Percentiles rank a stretch among this genome's conserved stretches.
These are phyloP conservation scores for Sinhomidia bicolor DNA, from an alignment of 2,888 invertebrate species.

Conservation along the genomic window DNA sequence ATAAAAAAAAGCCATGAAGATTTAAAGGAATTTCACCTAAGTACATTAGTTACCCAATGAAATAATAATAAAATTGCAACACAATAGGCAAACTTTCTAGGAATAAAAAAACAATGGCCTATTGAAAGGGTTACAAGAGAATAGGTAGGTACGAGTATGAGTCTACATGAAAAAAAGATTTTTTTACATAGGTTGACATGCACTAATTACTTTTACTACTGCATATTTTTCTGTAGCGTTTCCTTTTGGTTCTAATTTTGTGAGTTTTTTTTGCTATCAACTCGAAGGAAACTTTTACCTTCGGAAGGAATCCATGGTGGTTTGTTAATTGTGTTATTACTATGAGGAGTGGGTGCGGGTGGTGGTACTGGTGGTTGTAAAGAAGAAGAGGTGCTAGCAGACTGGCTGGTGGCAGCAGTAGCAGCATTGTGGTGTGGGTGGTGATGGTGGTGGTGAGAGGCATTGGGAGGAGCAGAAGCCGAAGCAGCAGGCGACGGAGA, in stretches of 20 bases:
- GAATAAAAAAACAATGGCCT: not conserved
- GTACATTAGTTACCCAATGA: not conserved
- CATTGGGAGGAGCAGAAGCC: constrained; percentile 57
- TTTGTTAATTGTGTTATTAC: constrained; percentile 75
- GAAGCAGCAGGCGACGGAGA: constrained; percentile 77
- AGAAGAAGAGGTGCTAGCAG: constrained; percentile 83
- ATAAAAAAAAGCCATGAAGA: not conserved
- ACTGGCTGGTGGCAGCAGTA: constrained; percentile 78
- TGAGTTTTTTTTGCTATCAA: not conserved
- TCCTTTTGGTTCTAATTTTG: not conserved
- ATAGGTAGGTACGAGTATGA: no score
- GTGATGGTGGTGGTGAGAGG: constrained; percentile 60
- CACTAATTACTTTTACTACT: not conserved
- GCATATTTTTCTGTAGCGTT: not conserved
- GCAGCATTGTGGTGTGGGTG: constrained; percentile 66
- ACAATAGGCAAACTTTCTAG: no score
- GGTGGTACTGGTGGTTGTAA: constrained; percentile 84
- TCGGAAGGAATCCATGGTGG: constrained; percentile 79
- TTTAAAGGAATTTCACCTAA: no score
- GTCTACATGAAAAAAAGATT: not conserved
- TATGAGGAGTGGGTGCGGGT: constrained; percentile 87
- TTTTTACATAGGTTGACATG: not conserved
- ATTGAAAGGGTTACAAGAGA: not conserved
- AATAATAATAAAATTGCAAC: no score
- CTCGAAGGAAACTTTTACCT: constrained; percentile 78